These are phyloP conservation scores for Epizoanthus scotinus DNA, from an alignment of 92 coral and sea anemone species.

Conservation along the genomic window DNA sequence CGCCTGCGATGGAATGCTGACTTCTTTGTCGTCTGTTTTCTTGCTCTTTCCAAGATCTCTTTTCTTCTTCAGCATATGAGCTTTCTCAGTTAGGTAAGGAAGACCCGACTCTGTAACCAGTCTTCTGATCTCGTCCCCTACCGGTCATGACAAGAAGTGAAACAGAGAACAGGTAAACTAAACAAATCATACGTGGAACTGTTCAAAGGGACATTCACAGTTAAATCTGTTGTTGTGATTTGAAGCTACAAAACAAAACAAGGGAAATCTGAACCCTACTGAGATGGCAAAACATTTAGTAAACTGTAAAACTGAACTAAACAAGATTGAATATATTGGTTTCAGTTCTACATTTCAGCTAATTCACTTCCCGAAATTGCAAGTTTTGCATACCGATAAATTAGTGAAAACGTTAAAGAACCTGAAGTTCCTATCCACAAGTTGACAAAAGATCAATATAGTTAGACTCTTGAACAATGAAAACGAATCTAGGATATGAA, in stretches of 20 bases:
- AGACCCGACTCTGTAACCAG: constrained; percentile 87
- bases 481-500: no score
- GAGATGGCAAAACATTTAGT: no score
- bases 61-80: constrained; percentile 68
- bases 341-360: no score
- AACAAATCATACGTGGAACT: neutral
- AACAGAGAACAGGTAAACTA: neutral
- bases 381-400: no score
- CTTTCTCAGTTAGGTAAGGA: constrained; percentile 86
- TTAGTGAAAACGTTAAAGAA: no score
- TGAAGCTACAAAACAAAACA: neutral
- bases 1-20: constrained; percentile 76
- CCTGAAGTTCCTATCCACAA: no score
- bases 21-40: constrained; percentile 63
- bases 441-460: no score
- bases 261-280: neutral
- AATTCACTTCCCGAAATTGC: no score
- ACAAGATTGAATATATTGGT: no score
- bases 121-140: constrained; percentile 96
- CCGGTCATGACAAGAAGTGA: neutral
- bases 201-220: neutral
- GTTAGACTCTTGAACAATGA: no score
- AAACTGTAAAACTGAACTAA: no score
- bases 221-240: neutral
- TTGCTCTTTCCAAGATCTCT: constrained; percentile 78